Evolutionary conservation across 2,888 invertebrate species (phyloP).

Genomic region (Drosophila ezoana): DNA sequence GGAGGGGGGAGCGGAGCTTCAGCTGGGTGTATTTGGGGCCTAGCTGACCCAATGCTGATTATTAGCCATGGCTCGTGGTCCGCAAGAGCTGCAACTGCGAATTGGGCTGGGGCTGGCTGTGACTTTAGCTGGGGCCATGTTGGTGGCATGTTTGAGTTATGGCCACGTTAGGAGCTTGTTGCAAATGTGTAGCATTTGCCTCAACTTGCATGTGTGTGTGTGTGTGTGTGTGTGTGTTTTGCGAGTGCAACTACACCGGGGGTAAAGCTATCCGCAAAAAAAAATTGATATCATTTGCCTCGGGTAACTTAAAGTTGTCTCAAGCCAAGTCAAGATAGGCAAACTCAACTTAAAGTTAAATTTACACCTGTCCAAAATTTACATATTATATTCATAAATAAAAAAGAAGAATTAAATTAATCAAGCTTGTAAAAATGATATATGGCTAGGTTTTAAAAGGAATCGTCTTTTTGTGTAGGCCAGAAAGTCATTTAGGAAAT

Average conservation of each 20-base stretch:
- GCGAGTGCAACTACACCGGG: slow-evolving; percentile 5
- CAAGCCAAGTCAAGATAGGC: too few species aligned
- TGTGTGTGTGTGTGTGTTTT: neutral
- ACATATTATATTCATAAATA: too few species aligned
- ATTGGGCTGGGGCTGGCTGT: slow-evolving; percentile 19
- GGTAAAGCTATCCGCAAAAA: neutral
- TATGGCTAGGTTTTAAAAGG: too few species aligned
- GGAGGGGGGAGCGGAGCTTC: neutral
- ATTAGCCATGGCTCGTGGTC: slow-evolving; percentile 64
- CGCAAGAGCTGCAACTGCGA: slow-evolving; percentile 16
- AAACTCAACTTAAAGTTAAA: too few species aligned
- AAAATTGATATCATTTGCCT: neutral
- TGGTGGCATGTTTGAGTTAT: slow-evolving; percentile 80
- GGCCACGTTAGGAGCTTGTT: slow-evolving; percentile 57
- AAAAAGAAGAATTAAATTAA: too few species aligned
- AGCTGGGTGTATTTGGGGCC: slow-evolving; percentile 7
- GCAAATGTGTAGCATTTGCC: slow-evolving; percentile 52
- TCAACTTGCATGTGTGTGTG: slow-evolving; percentile 1
- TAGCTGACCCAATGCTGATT: slow-evolving; percentile 60
- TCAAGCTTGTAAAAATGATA: too few species aligned
- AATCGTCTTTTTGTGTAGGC: too few species aligned
- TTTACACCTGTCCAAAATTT: too few species aligned
- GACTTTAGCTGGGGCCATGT: slow-evolving; percentile 46
- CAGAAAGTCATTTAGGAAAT: too few species aligned
- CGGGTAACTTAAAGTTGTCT: too few species aligned